phyloP scores from a whole-genome alignment of 2,888 invertebrate genomes.

The Mycalesis mineus region DNA sequence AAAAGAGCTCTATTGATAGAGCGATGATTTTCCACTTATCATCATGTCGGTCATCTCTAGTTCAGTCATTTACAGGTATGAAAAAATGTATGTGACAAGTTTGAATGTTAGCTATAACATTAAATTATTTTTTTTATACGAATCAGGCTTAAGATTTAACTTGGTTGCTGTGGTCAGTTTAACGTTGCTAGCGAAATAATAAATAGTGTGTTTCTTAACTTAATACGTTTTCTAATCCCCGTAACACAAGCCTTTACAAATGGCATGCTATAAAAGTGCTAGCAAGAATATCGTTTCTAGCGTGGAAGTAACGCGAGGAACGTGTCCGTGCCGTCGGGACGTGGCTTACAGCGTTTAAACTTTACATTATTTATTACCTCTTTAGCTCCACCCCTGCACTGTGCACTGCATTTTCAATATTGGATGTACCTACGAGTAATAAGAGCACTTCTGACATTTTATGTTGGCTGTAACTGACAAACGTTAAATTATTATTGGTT shows the following conservation, averaged over 20 bases:
- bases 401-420: slow-evolving; percentile 3
- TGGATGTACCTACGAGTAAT: not conserved
- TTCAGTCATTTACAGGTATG: too few relatives aligned
- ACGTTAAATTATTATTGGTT: too few relatives aligned
- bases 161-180: too few relatives aligned
- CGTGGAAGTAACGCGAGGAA: slow-evolving; percentile 8
- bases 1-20: too few relatives aligned
- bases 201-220: too few relatives aligned
- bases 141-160: too few relatives aligned
- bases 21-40: too few relatives aligned
- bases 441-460: not conserved
- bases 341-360: slow-evolving; percentile 17
- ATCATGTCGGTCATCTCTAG: too few relatives aligned
- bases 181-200: too few relatives aligned
- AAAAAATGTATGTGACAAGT: too few relatives aligned
- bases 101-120: too few relatives aligned
- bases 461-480: not conserved
- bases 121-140: too few relatives aligned
- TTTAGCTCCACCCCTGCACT: slow-evolving; percentile 3
- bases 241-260: not conserved
- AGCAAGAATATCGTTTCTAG: not conserved
- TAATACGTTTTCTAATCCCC: slow-evolving; percentile 1
- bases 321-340: slow-evolving; percentile 17
- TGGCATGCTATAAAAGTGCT: slow-evolving; percentile 2
- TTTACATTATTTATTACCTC: slow-evolving; percentile 18